phyloP scores from a whole-genome alignment of 1,140 invertebrate species.

The Wiebesia pumilae region DNA sequence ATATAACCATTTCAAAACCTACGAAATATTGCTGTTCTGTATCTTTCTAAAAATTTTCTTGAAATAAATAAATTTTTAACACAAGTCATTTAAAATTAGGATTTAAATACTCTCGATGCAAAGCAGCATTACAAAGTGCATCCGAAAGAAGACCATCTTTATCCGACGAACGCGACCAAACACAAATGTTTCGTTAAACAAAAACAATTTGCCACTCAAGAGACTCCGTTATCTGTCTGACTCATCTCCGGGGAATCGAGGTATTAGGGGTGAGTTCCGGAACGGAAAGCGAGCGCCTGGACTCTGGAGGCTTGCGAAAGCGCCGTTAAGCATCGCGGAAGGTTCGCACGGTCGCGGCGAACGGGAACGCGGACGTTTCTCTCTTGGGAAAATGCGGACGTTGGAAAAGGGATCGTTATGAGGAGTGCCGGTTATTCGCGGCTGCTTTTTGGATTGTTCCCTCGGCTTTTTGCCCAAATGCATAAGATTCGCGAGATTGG shows the following conservation, averaged over 20 bases:
- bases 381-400: constrained; percentile 4
- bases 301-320: background rate
- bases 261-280: background rate
- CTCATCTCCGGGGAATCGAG: background rate
- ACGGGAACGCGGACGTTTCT: constrained; percentile 44
- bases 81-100: background rate
- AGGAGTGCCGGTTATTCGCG: background rate
- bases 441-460: background rate
- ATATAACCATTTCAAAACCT: background rate
- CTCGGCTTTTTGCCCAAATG: background rate
- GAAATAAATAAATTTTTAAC: no score
- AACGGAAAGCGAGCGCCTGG: no score
- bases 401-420: background rate
- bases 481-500: background rate
- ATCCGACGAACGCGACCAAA: no score
- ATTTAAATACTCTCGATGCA: background rate
- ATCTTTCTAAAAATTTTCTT: background rate
- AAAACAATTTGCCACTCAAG: no score
- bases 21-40: background rate
- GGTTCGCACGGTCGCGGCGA: constrained; percentile 51
- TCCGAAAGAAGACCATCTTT: no score
- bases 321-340: background rate
- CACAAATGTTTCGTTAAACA: no score
- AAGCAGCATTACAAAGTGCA: no score
- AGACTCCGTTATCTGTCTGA: no score